Evolutionary conservation across 1,140 invertebrate species (phyloP), one percentile per base, ranked within the genome.

Genomic region (Drosophila nigromelanica): DNA sequence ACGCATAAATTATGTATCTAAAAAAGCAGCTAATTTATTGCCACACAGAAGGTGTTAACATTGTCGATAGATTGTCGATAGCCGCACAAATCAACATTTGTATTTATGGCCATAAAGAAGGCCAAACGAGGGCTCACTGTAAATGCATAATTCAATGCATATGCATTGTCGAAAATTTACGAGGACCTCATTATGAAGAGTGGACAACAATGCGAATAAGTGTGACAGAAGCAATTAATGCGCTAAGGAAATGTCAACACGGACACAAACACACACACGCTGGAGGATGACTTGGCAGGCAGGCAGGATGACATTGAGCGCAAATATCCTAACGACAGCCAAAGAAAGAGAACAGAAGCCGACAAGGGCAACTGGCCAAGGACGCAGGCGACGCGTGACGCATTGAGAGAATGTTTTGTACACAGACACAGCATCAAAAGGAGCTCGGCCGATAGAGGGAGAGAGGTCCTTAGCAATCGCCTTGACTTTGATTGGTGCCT

Each of bases 151-250:
- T 82, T 73, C 56, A 73, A 69, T 59, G 27, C 66, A 81, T 48
- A 71, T 59, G 27, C 66, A 81, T 48, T 82, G 82, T 66, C 51
- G 62, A 58, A 52, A 74, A 62, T 67, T 85, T 74, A 86, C 78
- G 71, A 82, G 72, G 72, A 76, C 76, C 78, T 82, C 73, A 82
- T 87, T 80, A 78, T 75, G 52, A 54, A 76, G 51, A 62, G 78
- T 62, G 63, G 37, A 4, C 61, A 55, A 89, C 85, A 89, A 89
- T 89, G 80, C 80, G 67, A 83, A 89, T 89, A 89, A 89, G 83
- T 89, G 83, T 89, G 83, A 89, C 83, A 80, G 76, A 67, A 89
- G 85, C 83, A 73, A 89, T 89, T 89, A 89, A 76, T 79, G 76
- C 68, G 58, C 76, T 50, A 76, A 72, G 73, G 59, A 76, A 69